Conservation (phyloP, 2,113 vertebrate genomes). For the Notiomystis cincta region DNA sequence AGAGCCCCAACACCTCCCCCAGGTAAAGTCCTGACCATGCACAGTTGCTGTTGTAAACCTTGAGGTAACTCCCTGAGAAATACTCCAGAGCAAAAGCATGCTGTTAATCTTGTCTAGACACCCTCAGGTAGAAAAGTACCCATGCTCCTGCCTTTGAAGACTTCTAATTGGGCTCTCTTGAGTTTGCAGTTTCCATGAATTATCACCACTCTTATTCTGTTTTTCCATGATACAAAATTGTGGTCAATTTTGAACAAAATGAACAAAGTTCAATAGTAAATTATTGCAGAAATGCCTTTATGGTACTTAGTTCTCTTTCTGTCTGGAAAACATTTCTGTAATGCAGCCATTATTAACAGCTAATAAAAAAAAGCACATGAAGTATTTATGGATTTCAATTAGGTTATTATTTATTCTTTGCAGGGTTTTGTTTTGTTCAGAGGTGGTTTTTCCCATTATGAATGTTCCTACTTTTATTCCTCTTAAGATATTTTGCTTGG, state of each 20-base stretch:
- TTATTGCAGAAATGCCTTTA: not conserved
- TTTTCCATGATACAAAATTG: not conserved
- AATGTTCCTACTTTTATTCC: not conserved
- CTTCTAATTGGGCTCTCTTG: not conserved
- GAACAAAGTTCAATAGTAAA: not conserved
- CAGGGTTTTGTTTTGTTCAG: not conserved
- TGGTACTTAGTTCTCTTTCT: not conserved
- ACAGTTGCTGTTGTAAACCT: not conserved
- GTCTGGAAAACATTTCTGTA: not conserved
- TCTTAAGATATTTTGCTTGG: not conserved
- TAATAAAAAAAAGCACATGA: not conserved
- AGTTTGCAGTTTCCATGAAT: not conserved
- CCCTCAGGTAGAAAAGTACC: not conserved
- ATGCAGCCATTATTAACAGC: not conserved
- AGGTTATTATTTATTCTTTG: not conserved
- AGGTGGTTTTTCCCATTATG: not conserved
- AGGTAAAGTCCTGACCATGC: not conserved
- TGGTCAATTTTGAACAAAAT: not conserved
- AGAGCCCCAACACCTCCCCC: fast-evolving
- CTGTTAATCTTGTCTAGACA: not conserved
- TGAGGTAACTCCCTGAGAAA: not conserved
- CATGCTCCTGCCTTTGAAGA: not conserved
- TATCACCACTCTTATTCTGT: not conserved
- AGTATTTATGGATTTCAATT: not conserved
- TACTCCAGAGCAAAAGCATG: not conserved